A percentile compares a stretch with the other conserved stretches of the same genome.
Conservation (phyloP, 2,113 vertebrate genomes). For the Pleuronectes platessa region DNA sequence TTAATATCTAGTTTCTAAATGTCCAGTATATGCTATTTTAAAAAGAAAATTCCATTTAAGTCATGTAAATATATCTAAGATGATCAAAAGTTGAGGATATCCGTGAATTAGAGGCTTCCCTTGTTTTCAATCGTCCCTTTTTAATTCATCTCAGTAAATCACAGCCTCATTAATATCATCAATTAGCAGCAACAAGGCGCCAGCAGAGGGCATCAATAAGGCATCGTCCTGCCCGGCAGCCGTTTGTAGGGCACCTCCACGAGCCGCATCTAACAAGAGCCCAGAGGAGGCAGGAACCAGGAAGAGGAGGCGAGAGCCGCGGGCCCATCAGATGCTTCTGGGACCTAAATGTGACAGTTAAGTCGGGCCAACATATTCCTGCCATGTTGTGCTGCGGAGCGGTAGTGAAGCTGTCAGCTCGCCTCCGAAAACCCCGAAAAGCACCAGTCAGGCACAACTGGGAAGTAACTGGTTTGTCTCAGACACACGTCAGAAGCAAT, state of each 20-base stretch:
- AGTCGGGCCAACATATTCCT: conserved; percentile 41
- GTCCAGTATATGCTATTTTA: too few relatives aligned
- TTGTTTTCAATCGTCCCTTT: neutral
- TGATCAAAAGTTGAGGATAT: too few relatives aligned
- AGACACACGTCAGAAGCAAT: conserved; percentile 26
- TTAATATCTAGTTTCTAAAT: too few relatives aligned
- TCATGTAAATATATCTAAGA: too few relatives aligned
- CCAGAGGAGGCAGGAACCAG: conserved; percentile 20
- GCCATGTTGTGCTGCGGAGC: conserved; percentile 41
- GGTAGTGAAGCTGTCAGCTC: conserved; percentile 40
- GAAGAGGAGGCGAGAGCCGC: conserved; percentile 3
- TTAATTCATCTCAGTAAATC: conserved; percentile 1
- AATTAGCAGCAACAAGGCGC: conserved; percentile 49
- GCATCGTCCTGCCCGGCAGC: conserved; percentile 30
- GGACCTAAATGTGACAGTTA: conserved; percentile 47
- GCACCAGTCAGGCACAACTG: conserved; percentile 11
- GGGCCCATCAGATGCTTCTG: conserved; percentile 34
- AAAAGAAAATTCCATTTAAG: too few relatives aligned
- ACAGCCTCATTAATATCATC: conserved; percentile 26
- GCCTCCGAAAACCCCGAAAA: conserved; percentile 30
- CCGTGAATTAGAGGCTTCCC: neutral
- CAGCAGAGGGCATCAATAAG: conserved; percentile 65
- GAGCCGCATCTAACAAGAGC: conserved; percentile 37
- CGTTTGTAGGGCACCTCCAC: conserved; percentile 38
- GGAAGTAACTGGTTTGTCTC: conserved; percentile 12